Percentiles rank a stretch among this genome's conserved stretches.
These are phyloP conservation scores for Caprella mutica DNA, from an alignment of 2,888 invertebrate genomes.

Conservation along the genomic window DNA sequence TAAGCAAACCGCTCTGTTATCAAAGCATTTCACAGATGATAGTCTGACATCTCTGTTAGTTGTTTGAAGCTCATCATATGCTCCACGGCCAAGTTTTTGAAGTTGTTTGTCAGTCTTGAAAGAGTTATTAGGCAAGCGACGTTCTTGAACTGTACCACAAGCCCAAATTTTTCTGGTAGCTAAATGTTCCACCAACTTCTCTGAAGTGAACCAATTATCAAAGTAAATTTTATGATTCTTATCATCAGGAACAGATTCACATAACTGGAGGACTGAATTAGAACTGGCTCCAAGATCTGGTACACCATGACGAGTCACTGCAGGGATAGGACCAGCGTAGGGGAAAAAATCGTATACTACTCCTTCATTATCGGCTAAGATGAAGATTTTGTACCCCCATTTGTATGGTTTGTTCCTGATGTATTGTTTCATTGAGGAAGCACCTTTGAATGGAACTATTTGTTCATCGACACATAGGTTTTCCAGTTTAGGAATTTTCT, in stretches of 20 bases:
- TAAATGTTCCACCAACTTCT: constrained; percentile 1
- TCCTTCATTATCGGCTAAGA: not conserved
- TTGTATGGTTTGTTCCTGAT: constrained; percentile 5
- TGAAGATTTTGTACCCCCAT: not conserved
- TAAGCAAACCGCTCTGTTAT: constrained; percentile 12
- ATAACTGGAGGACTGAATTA: constrained; percentile 10
- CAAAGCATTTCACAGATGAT: constrained; percentile 17
- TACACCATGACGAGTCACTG: constrained; percentile 5
- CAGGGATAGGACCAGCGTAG: not conserved
- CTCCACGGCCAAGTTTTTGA: not conserved
- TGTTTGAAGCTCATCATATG: constrained; percentile 11
- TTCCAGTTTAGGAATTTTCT: constrained; percentile 6
- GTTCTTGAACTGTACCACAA: constrained; percentile 11
- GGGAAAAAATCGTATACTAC: constrained; percentile 4
- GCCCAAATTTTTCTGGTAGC: constrained; percentile 12
- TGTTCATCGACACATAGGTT: constrained; percentile 6
- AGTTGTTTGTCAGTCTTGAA: constrained; percentile 16
- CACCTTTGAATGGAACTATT: constrained; percentile 14
- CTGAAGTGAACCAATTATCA: constrained; percentile 17
- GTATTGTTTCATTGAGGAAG: not conserved
- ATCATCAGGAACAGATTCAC: constrained; percentile 10
- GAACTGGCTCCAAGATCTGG: constrained; percentile 9
- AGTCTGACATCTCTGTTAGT: not conserved
- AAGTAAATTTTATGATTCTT: constrained; percentile 20
- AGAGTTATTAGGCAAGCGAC: not conserved